Evolutionary conservation across 2,888 invertebrate species (phyloP), one percentile per base, ranked within the genome.

Genomic region (Cerastis rubricosa): DNA sequence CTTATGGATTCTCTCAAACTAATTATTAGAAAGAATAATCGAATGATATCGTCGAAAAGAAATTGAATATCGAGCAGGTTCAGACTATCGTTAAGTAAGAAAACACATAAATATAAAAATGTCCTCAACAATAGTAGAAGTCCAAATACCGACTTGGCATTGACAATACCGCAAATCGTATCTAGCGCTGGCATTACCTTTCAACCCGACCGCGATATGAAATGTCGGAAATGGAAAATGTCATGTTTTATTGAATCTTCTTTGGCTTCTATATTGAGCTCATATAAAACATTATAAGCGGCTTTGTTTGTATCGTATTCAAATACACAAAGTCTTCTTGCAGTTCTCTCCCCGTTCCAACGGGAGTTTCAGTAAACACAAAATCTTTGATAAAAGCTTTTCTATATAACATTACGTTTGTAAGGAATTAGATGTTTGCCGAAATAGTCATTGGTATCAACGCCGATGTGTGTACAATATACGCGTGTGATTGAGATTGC

Each of bases 401-500:
- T 59, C 45, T 11, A 29, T 71, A 57, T 61, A 64, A 43, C 7
- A 64, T 29, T 51, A 29, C 5, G 45, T 17, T 65, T 49, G 19
- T 64, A 49, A 66, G 25, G 40, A 69, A 47, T 69, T 69, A 74
- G 40, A 61, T 70, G n/a, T 40, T 66, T 49, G 59, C 17, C 29
- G 35, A 61, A 65, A 80, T 47, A 51, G 45, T 57, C 14, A 68
- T 68, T 65, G 0, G 11, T 51, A 25, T 54, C 25, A 29, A 40
- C 25, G 43, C 43, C 22, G 22, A 45, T 19, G n/a, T 54, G 35
- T 63, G 29, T 69, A 77, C 68, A 70, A 76, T 74, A 67, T n/a
- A 67, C 45, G 69, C 25, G 74, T 57, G 70, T 78, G 80, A 81
- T 89, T 85, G 81, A 85, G 90, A 91, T 89, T 92, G 91, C 90